Conservation (phyloP, 2,797 vertebrate species). For the Platyrinchus mystaceus region DNA sequence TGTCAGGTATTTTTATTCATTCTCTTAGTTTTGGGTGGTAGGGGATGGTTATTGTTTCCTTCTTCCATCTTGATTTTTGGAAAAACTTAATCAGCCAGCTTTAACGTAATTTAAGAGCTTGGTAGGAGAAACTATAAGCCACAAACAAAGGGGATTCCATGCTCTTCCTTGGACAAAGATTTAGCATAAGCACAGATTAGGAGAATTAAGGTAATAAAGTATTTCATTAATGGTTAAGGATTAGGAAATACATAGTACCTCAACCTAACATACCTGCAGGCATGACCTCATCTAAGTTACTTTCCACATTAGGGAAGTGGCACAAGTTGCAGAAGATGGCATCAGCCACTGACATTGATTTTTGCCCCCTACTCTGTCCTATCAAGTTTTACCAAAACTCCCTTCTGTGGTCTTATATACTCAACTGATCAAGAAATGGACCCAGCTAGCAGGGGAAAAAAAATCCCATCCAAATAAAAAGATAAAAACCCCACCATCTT, state of each 20-base stretch:
- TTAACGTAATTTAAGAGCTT: neutral
- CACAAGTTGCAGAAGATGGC: neutral
- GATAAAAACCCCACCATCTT: neutral
- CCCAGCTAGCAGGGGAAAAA: fast-evolving
- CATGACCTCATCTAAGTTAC: neutral
- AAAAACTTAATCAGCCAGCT: neutral
- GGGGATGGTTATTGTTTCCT: neutral
- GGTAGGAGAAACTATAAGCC: neutral
- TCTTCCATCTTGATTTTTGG: neutral
- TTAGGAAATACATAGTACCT: neutral
- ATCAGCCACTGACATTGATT: neutral
- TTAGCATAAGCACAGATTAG: neutral
- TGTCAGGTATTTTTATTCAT: neutral
- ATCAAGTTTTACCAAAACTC: neutral
- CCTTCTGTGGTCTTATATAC: neutral
- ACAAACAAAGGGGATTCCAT: neutral
- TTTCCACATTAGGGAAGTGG: neutral
- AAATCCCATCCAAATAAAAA: fast-evolving
- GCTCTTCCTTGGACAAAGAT: neutral
- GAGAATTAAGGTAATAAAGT: neutral
- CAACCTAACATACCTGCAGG: neutral
- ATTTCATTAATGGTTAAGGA: neutral
- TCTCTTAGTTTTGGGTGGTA: neutral
- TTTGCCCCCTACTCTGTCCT: neutral
- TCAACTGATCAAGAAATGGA: neutral